Conservation (phyloP, 2,888 invertebrate species). For the Peribatodes rhomboidaria region DNA sequence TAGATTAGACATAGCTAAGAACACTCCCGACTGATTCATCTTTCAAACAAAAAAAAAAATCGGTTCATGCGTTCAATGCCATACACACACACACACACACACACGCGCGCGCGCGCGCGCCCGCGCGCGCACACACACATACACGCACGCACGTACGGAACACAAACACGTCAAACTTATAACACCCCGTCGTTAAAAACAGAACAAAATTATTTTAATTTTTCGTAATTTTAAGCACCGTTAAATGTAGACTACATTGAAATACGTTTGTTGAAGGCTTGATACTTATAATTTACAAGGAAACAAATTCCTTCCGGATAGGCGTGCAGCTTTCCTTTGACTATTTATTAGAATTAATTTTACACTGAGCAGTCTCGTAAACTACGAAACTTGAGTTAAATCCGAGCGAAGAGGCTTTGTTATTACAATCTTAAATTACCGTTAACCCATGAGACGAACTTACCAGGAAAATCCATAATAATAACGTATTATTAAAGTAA, state of each 20-base stretch:
- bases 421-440: conserved; percentile 36
- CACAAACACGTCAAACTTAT: no score
- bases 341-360: conserved; percentile 47
- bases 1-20: no score
- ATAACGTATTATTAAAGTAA: conserved; percentile 18
- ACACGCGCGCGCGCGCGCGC: no score
- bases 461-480: conserved; percentile 33
- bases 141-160: no score
- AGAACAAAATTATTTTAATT: background rate
- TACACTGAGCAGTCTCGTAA: conserved; percentile 38
- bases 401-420: conserved; percentile 36
- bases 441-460: conserved; percentile 37
- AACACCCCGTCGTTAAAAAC: no score
- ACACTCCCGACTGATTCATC: no score
- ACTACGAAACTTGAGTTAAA: conserved; percentile 41
- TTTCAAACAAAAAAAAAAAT: no score
- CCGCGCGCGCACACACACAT: no score
- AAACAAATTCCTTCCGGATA: conserved; percentile 22
- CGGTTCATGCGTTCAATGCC: no score
- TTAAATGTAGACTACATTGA: background rate
- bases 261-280: conserved; percentile 3
- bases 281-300: conserved; percentile 12
- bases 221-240: background rate
- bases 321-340: conserved; percentile 32
- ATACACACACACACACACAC: no score